phyloP scores from a whole-genome alignment of 2,797 vertebrate genomes.

The Microcaecilia unicolor region DNA sequence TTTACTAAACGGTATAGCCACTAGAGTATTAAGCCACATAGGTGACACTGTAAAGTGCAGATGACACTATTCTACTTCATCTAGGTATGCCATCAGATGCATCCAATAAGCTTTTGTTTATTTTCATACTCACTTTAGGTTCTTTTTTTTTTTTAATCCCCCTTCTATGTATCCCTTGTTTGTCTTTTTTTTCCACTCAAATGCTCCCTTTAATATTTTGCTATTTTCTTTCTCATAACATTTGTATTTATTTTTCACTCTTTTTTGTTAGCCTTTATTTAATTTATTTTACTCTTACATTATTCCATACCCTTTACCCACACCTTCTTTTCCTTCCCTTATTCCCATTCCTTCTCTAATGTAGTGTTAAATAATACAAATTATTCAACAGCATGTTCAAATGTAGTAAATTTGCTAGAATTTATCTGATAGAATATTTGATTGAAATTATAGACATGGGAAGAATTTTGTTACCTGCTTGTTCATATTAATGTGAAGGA shows the following conservation, averaged over 20 bases:
- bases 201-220: conserved; percentile 10
- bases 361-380: too few relatives aligned
- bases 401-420: too few relatives aligned
- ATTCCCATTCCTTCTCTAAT: conserved; percentile 1
- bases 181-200: background rate
- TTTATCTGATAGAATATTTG: too few relatives aligned
- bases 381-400: too few relatives aligned
- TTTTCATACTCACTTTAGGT: too few relatives aligned
- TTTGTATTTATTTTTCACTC: background rate
- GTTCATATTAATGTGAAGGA: background rate
- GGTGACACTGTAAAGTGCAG: too few relatives aligned
- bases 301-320: conserved; percentile 6
- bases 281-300: background rate
- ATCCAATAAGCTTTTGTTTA: too few relatives aligned
- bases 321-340: conserved; percentile 22
- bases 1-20: background rate
- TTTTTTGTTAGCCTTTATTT: background rate
- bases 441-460: too few relatives aligned
- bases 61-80: too few relatives aligned
- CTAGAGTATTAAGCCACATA: accelerated
- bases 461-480: background rate
- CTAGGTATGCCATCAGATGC: too few relatives aligned
- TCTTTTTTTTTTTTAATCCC: conserved; percentile 18
- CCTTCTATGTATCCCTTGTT: background rate
- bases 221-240: background rate